phyloP scores from a whole-genome alignment of 2,113 vertebrate genomes.

The Prunella fulvescens region DNA sequence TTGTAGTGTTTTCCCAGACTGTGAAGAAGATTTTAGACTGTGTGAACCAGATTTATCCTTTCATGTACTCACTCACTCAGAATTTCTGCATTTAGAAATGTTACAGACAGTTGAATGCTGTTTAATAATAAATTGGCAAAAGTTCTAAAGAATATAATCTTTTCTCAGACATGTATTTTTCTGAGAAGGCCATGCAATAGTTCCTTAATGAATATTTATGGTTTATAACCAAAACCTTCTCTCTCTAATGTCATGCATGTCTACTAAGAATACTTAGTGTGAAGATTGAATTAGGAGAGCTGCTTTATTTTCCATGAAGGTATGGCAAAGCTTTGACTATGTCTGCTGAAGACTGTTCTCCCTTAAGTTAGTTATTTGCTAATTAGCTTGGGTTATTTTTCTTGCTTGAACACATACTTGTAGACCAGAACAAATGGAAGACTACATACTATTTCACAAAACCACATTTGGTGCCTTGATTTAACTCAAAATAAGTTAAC shows the following conservation, averaged over 20 bases:
- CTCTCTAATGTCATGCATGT: background rate
- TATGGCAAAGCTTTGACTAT: background rate
- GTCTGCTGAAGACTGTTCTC: background rate
- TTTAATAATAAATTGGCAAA: conserved; percentile 13
- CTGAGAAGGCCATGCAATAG: background rate
- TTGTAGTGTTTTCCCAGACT: conserved; percentile 43
- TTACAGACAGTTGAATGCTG: background rate
- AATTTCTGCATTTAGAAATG: conserved; percentile 28
- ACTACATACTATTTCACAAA: background rate
- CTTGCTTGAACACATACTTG: background rate
- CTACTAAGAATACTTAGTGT: background rate
- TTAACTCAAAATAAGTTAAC: background rate
- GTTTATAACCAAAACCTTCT: background rate
- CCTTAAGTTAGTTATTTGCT: background rate
- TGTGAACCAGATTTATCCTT: conserved; percentile 39
- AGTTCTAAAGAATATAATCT: background rate
- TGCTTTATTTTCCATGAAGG: background rate
- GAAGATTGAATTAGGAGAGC: background rate
- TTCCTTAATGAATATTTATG: conserved; percentile 12
- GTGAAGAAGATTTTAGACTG: conserved; percentile 22
- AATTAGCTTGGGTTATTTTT: conserved; percentile 20
- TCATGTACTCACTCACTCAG: conserved; percentile 4
- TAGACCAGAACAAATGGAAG: background rate
- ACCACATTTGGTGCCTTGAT: background rate
- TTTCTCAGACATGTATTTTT: background rate